Conservation (phyloP, 2,797 vertebrate species). For the Phrynocephalus forsythii region DNA sequence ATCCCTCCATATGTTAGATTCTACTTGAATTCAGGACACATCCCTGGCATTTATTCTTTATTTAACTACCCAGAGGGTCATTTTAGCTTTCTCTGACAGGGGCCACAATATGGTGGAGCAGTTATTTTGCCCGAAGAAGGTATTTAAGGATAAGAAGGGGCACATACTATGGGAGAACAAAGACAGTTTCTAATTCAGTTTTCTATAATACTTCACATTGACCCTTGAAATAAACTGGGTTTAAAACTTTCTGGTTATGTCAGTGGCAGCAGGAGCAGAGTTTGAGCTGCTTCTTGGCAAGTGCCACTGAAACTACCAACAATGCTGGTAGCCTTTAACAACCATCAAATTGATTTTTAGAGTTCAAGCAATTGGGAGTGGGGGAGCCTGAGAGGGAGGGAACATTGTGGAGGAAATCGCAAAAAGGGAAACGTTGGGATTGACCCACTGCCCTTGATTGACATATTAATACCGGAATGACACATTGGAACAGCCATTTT, state of each 20-base stretch:
- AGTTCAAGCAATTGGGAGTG: background rate
- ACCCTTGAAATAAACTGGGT: too few species aligned
- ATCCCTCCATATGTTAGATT: constrained; percentile 1
- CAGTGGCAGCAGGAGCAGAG: background rate
- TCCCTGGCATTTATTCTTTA: background rate
- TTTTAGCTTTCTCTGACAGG: background rate
- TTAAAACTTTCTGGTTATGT: too few species aligned
- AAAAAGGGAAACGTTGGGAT: background rate
- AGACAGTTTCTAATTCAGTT: too few species aligned
- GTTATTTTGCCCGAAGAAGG: background rate
- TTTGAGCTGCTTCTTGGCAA: too few species aligned
- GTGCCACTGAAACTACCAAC: too few species aligned
- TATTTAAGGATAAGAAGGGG: background rate
- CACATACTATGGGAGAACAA: too few species aligned
- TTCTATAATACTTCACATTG: too few species aligned
- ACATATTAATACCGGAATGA: background rate
- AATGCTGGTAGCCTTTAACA: too few species aligned
- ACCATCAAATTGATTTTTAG: too few species aligned
- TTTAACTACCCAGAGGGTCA: background rate
- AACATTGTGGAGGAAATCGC: background rate
- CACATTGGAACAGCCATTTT: background rate
- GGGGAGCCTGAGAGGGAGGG: background rate
- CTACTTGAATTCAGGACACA: background rate
- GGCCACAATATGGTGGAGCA: background rate
- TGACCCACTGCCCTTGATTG: too few species aligned